Evolutionary conservation across 2,797 vertebrate genomes (phyloP).

Genomic region (Ambastaia sidthimunki): DNA sequence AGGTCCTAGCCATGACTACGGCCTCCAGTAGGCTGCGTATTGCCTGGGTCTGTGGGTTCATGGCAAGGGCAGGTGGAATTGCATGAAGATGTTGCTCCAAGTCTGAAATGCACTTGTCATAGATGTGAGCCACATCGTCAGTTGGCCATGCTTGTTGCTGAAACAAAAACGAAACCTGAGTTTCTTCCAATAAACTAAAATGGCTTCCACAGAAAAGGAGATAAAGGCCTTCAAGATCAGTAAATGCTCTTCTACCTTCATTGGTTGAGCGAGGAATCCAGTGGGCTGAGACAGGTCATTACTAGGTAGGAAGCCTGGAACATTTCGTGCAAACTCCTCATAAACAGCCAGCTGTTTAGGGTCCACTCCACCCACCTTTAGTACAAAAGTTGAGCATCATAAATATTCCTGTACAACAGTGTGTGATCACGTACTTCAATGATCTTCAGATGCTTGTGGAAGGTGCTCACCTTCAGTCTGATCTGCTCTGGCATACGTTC

Average conservation of each 20-base stretch:
- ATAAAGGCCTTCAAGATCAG: no score
- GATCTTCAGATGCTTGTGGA: neutral
- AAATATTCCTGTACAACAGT: neutral
- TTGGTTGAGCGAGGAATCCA: slow-evolving; percentile 97
- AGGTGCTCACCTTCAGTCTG: slow-evolving; percentile 86
- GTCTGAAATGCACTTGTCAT: slow-evolving; percentile 86
- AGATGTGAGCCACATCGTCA: slow-evolving; percentile 98
- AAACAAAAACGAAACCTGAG: neutral
- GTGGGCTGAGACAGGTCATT: slow-evolving; percentile 98
- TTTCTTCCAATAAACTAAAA: neutral
- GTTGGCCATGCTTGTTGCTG: slow-evolving; percentile 98
- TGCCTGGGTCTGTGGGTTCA: slow-evolving; percentile 95
- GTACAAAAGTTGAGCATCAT: neutral
- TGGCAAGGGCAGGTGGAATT: slow-evolving; percentile 89
- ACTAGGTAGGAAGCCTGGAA: slow-evolving; percentile 97
- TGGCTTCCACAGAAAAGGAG: no score
- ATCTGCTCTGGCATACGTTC: slow-evolving; percentile 99
- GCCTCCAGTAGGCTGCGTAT: slow-evolving; percentile 93
- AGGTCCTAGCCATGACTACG: slow-evolving; percentile 94
- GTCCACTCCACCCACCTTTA: slow-evolving; percentile 95
- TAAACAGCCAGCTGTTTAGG: slow-evolving; percentile 99
- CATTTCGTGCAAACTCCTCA: slow-evolving; percentile 98
- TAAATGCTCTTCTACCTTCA: slow-evolving; percentile 84
- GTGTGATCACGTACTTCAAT: neutral
- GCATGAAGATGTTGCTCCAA: slow-evolving; percentile 97